phyloP scores from a whole-genome alignment of 2,797 vertebrate species.

The Adrianichthys oophorus region DNA sequence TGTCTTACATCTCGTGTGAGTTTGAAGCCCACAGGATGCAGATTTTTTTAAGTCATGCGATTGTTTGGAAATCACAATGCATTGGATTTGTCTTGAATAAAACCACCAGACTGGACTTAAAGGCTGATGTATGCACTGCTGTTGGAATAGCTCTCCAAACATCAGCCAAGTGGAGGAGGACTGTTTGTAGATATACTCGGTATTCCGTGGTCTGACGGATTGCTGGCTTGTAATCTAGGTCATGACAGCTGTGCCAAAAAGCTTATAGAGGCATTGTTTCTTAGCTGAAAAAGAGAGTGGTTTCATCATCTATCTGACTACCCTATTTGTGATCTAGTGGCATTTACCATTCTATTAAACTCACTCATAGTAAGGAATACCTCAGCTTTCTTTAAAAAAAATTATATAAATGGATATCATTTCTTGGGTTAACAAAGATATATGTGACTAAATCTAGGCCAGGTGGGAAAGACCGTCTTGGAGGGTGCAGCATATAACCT shows the following conservation, averaged over 20 bases:
- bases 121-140: conserved; percentile 69
- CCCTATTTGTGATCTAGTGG: conserved; percentile 23
- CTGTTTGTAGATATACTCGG: conserved; percentile 67
- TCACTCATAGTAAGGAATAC: neutral
- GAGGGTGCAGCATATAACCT: conserved; percentile 40
- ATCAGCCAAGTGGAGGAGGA: conserved; percentile 55
- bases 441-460: conserved; percentile 40
- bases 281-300: conserved; percentile 29
- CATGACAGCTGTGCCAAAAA: conserved; percentile 45
- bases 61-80: conserved; percentile 49
- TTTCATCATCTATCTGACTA: conserved; percentile 2
- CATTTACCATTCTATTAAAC: conserved; percentile 34
- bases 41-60: conserved; percentile 51
- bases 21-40: conserved; percentile 33
- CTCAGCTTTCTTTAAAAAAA: conserved; percentile 15
- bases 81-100: conserved; percentile 20
- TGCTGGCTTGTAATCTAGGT: conserved; percentile 67
- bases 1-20: conserved; percentile 44
- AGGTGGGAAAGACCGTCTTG: conserved; percentile 33
- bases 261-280: conserved; percentile 40
- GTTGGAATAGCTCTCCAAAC: conserved; percentile 61
- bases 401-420: conserved; percentile 33
- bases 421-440: conserved; percentile 36
- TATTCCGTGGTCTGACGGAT: conserved; percentile 57
- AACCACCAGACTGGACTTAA: conserved; percentile 24